These are phyloP conservation scores for Myotis planiceps DNA, from an alignment of 2,797 vertebrate genomes.

Conservation along the genomic window DNA sequence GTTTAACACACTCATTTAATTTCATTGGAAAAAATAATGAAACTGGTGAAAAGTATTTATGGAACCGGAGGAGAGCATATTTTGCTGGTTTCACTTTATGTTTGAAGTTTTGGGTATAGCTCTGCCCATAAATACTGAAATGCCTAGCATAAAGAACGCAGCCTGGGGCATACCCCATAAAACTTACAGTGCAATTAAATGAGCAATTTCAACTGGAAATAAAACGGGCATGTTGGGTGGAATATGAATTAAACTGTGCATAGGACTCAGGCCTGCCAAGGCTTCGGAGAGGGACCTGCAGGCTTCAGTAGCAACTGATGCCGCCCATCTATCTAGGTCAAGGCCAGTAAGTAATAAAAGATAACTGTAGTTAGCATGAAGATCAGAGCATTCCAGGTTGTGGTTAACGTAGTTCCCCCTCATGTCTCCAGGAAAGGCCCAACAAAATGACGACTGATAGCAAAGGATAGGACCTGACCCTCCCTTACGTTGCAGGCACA, in stretches of 20 bases:
- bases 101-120: conserved; percentile 78
- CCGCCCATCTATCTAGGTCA: conserved; percentile 80
- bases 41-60: conserved; percentile 80
- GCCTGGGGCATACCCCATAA: conserved; percentile 89
- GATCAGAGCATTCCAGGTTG: conserved; percentile 76
- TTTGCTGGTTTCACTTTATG: conserved; percentile 84
- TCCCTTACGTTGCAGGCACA: conserved; percentile 56
- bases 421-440: conserved; percentile 68
- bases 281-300: conserved; percentile 72
- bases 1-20: conserved; percentile 74
- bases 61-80: conserved; percentile 77
- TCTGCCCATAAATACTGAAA: conserved; percentile 87
- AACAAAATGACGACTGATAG: conserved; percentile 76
- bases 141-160: conserved; percentile 87
- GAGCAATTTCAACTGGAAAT: conserved; percentile 89
- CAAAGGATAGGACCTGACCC: conserved; percentile 66
- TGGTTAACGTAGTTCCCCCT: conserved; percentile 79
- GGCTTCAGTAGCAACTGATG: conserved; percentile 74
- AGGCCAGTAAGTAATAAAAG: conserved; percentile 83
- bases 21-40: conserved; percentile 80
- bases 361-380: conserved; percentile 80
- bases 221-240: conserved; percentile 85
- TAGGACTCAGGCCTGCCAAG: conserved; percentile 68
- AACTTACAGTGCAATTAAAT: conserved; percentile 90
- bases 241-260: conserved; percentile 88